Conservation (phyloP, 2,797 vertebrate species). For the Chaetodon trifasciatus region DNA sequence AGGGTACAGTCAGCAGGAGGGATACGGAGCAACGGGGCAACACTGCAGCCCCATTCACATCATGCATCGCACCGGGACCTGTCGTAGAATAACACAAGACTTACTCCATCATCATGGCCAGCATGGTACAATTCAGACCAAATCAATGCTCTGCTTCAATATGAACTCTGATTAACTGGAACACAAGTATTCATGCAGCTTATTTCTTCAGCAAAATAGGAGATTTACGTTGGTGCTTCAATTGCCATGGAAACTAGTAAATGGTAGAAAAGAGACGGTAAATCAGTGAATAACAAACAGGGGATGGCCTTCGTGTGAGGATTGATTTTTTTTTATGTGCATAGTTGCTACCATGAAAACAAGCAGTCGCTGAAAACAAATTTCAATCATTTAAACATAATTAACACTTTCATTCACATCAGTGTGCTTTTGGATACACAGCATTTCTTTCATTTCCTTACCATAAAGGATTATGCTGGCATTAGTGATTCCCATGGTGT, state of each 20-base stretch:
- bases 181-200: not conserved
- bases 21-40: slow-evolving; percentile 80
- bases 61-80: slow-evolving; percentile 95
- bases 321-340: not conserved
- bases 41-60: slow-evolving; percentile 89
- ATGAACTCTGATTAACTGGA: slow-evolving; percentile 5
- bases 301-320: not conserved
- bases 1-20: slow-evolving; percentile 87
- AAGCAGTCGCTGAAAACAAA: not conserved
- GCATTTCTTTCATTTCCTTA: slow-evolving; percentile 73
- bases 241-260: slow-evolving; percentile 51
- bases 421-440: not conserved
- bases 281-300: not conserved
- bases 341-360: not conserved
- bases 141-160: not conserved
- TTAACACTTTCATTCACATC: not conserved
- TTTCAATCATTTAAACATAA: not conserved
- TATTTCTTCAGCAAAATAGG: not conserved
- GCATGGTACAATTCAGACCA: not conserved
- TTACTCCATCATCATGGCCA: not conserved
- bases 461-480: slow-evolving; percentile 97
- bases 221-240: not conserved
- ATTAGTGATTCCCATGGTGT: slow-evolving; percentile 95
- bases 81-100: slow-evolving; percentile 24
- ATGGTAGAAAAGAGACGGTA: slow-evolving; percentile 7